A percentile compares a stretch with the other conserved stretches of the same genome.
phyloP scores from a whole-genome alignment of 2,888 invertebrate species.

The Drosophila ustulata region DNA sequence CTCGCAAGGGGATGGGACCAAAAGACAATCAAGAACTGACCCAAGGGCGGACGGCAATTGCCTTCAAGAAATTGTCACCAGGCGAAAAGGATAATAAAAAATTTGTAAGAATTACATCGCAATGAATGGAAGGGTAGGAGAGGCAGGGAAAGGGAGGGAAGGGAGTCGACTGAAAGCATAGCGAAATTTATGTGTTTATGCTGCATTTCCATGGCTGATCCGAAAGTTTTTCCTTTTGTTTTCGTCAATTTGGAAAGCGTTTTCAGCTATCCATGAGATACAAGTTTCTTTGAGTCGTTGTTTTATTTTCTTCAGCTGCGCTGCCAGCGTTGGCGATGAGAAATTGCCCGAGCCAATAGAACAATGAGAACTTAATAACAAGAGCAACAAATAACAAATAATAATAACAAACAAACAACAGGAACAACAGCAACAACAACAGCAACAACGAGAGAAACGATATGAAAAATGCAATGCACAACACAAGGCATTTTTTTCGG shows the following conservation, averaged over 20 bases:
- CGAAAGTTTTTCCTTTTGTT: constrained; percentile 29
- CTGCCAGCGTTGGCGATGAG: constrained; percentile 57
- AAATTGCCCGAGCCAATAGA: constrained; percentile 51
- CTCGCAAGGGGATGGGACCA: constrained; percentile 40
- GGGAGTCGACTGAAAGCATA: constrained; percentile 36
- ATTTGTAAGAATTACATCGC: constrained; percentile 67
- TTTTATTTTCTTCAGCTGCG: constrained; percentile 30
- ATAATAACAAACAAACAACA: constrained; percentile 57
- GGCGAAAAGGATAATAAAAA: constrained; percentile 52
- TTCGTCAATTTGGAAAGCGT: constrained; percentile 45
- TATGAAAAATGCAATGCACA: constrained; percentile 56
- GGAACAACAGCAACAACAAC: constrained; percentile 31
- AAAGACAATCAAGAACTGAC: constrained; percentile 62
- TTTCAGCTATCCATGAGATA: constrained; percentile 15
- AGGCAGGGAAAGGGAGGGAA: constrained; percentile 1
- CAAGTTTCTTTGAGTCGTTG: constrained; percentile 14
- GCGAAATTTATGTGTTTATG: constrained; percentile 72
- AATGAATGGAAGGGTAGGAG: constrained; percentile 1
- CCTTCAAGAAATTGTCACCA: constrained; percentile 35
- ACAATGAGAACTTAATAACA: constrained; percentile 63
- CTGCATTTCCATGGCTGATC: constrained; percentile 36
- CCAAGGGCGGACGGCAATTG: constrained; percentile 45
- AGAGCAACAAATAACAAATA: constrained; percentile 55
- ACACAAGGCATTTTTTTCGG: constrained; percentile 49
- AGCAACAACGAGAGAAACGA: constrained; percentile 26